phyloP scores from a whole-genome alignment of 2,888 invertebrate genomes.

The Geotrupes spiniger region DNA sequence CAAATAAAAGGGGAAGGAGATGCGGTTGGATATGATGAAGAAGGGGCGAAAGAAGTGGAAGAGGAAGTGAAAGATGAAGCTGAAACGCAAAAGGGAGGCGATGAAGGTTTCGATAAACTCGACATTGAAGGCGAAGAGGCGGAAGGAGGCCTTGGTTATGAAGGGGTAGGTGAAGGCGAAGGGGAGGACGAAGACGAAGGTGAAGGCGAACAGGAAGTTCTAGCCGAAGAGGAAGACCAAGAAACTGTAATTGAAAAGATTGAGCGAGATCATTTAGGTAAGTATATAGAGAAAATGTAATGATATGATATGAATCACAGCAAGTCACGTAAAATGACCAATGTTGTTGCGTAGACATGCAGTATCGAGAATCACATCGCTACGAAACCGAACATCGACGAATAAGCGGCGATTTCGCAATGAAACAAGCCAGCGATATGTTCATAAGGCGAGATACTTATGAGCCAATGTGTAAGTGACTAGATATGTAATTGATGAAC shows the following conservation, averaged over 20 bases:
- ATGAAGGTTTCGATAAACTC: neutral
- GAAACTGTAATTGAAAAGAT: neutral
- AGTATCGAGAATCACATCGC: no score
- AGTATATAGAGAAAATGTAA: no score
- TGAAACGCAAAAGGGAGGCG: conserved; percentile 13
- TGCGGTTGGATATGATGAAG: conserved; percentile 8
- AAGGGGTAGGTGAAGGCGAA: conserved; percentile 26
- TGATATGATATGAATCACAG: neutral
- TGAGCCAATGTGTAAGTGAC: neutral
- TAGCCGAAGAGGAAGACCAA: neutral
- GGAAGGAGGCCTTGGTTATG: conserved; percentile 19
- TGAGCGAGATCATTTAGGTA: no score
- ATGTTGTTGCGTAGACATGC: no score
- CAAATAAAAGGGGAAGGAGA: conserved; percentile 10
- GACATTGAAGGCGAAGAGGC: neutral
- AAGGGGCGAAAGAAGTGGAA: conserved; percentile 2
- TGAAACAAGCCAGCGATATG: neutral
- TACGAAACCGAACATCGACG: neutral
- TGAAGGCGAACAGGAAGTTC: conserved; percentile 9
- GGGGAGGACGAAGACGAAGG: conserved; percentile 19
- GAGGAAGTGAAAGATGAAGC: conserved; percentile 20
- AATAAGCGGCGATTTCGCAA: neutral
- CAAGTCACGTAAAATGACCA: no score
- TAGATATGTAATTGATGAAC: neutral
- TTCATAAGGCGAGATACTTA: neutral